These are phyloP conservation scores for Urocynchramus pylzowi DNA, from an alignment of 2,113 vertebrate genomes.

Conservation along the genomic window DNA sequence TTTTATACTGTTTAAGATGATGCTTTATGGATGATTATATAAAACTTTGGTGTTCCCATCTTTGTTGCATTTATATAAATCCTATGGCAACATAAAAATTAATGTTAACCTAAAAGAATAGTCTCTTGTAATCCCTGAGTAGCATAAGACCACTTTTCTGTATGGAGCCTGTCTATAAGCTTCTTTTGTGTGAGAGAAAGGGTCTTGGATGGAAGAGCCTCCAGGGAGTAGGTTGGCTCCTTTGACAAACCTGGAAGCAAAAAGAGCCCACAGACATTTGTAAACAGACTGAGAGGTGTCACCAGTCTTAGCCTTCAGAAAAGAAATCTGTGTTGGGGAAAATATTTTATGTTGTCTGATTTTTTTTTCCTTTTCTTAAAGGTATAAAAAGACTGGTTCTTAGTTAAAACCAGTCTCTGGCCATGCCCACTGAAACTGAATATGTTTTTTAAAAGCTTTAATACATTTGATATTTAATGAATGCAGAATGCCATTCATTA, in stretches of 20 bases:
- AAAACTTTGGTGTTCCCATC: background rate
- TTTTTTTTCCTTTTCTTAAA: background rate
- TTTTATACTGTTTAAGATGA: background rate
- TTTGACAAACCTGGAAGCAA: background rate
- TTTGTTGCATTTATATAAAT: background rate
- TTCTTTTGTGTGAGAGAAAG: background rate
- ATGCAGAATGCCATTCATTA: background rate
- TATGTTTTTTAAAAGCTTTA: background rate
- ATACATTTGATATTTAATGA: background rate
- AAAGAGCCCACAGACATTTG: background rate
- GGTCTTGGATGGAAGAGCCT: background rate
- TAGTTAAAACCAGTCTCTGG: background rate
- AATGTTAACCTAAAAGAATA: accelerated
- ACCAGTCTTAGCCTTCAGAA: background rate
- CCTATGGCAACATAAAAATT: background rate
- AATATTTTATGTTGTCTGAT: background rate
- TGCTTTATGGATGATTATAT: background rate
- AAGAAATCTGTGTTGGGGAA: background rate
- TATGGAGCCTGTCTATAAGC: background rate
- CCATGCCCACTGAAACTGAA: background rate
- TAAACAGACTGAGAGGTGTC: background rate
- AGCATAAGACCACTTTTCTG: background rate
- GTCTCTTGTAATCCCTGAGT: background rate
- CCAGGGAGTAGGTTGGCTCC: background rate
- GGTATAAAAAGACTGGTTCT: background rate